Evolutionary conservation across 2,797 vertebrate genomes (phyloP).

Genomic region (Holocentrus rufus): DNA sequence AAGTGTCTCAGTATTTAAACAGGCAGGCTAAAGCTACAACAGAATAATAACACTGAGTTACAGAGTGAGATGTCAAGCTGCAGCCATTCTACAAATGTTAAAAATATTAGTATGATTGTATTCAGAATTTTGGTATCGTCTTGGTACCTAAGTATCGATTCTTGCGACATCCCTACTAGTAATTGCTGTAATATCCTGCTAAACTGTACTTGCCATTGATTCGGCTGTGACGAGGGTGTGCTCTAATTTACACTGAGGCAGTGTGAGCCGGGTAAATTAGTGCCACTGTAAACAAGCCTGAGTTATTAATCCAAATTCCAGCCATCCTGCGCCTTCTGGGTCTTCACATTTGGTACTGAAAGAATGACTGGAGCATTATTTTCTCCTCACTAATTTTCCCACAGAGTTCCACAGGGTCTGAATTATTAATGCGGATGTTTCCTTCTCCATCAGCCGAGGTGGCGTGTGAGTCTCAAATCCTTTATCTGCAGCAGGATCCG

Average conservation of each 20-base stretch:
- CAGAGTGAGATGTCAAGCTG: too few species aligned
- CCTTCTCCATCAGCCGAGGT: not conserved
- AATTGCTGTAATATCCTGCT: constrained; percentile 18
- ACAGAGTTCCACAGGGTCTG: not conserved
- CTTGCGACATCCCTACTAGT: not conserved
- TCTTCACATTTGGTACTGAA: not conserved
- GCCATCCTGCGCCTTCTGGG: not conserved
- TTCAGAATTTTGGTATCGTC: too few species aligned
- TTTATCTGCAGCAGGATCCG: not conserved
- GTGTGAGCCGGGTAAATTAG: constrained; percentile 13
- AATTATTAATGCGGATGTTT: not conserved
- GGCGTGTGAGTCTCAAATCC: not conserved
- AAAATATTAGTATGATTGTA: too few species aligned
- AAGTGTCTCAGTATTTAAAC: too few species aligned
- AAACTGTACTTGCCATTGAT: constrained; percentile 25
- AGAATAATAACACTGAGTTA: too few species aligned
- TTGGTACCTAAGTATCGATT: too few species aligned
- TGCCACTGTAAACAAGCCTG: constrained; percentile 14
- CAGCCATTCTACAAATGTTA: too few species aligned
- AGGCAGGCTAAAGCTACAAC: too few species aligned
- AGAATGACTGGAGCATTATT: not conserved
- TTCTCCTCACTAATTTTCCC: not conserved
- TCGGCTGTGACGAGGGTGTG: constrained; percentile 19
- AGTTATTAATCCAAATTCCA: constrained; percentile 9
- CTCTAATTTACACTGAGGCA: constrained; percentile 2